These are phyloP conservation scores for Trachythela sp. DNA, from an alignment of 64 coral and sea anemone species.

Conservation along the genomic window DNA sequence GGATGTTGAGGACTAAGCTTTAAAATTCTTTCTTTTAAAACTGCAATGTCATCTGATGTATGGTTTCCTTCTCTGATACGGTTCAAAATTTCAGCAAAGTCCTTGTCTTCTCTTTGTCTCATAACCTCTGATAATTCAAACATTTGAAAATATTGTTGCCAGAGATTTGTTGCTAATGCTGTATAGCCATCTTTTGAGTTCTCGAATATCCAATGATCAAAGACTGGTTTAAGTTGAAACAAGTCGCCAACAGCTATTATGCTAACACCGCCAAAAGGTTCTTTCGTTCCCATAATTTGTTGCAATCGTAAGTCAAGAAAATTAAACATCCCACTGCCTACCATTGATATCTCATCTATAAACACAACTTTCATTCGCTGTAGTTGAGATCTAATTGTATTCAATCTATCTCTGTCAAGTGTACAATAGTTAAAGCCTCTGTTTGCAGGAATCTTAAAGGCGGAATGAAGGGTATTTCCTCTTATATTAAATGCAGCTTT, in stretches of 20 bases:
- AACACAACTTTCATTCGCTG: constrained; percentile 1
- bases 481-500: constrained; percentile 28
- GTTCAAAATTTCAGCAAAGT: no score
- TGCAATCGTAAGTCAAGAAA: constrained; percentile 50
- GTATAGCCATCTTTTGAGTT: no score
- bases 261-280: no score
- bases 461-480: constrained; percentile 43
- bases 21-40: neutral
- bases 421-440: constrained; percentile 51
- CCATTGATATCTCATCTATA: neutral
- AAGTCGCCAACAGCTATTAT: no score
- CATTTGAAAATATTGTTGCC: neutral
- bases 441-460: constrained; percentile 59
- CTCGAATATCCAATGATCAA: constrained; percentile 18
- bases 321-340: constrained; percentile 66
- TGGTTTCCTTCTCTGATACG: no score
- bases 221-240: constrained; percentile 38
- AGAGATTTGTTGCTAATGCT: neutral
- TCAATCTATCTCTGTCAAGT: constrained; percentile 44
- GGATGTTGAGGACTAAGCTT: neutral
- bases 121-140: neutral
- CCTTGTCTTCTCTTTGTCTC: no score
- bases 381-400: constrained; percentile 36
- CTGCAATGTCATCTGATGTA: neutral
- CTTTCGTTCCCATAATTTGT: constrained; percentile 2